Evolutionary conservation across 2,113 vertebrate species (phyloP).

Genomic region (Ia io): DNA sequence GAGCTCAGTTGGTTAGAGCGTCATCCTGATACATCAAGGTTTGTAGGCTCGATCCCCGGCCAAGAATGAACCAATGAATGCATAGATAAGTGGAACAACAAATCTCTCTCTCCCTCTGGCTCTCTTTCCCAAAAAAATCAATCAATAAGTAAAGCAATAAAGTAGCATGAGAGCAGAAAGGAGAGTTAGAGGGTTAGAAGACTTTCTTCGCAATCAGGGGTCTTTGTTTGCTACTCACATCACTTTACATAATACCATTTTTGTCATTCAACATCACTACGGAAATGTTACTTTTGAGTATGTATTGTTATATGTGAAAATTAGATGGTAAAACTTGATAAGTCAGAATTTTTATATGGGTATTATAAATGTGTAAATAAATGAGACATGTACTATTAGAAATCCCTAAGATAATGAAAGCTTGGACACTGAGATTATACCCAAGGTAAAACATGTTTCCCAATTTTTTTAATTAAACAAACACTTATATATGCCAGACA

Average conservation of each 20-base stretch:
- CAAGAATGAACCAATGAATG: neutral
- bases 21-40: neutral
- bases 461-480: neutral
- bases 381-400: neutral
- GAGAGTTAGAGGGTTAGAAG: neutral
- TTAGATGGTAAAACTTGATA: neutral
- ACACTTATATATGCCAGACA: neutral
- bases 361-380: neutral
- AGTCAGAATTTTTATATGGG: neutral
- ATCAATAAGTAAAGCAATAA: neutral
- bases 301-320: slow-evolving; percentile 2
- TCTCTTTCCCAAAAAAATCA: neutral
- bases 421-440: neutral
- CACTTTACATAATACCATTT: neutral
- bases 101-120: neutral
- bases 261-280: neutral
- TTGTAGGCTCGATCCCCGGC: neutral
- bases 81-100: neutral
- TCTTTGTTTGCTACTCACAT: neutral
- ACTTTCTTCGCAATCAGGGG: neutral
- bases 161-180: neutral
- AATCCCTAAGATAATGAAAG: neutral
- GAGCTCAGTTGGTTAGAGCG: neutral
- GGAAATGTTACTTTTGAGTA: neutral
- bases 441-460: neutral